These are phyloP conservation scores for Synaphobranchus kaupii DNA, from an alignment of 2,797 vertebrate genomes.

Conservation along the genomic window DNA sequence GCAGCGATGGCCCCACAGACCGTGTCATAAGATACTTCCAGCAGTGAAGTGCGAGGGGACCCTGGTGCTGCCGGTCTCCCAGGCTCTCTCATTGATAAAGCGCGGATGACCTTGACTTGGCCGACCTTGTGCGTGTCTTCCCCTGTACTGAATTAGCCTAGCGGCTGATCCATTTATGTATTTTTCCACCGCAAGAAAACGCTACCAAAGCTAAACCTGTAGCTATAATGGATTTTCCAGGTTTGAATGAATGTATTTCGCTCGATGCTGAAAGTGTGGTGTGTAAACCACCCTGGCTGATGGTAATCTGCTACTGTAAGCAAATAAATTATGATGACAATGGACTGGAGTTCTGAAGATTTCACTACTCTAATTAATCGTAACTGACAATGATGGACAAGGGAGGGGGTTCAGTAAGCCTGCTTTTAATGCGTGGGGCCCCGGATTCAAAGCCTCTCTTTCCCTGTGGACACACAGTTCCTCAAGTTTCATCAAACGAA, in stretches of 20 bases:
- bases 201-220: too few species aligned
- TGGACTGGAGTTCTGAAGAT: background rate
- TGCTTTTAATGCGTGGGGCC: background rate
- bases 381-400: background rate
- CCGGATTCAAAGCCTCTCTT: background rate
- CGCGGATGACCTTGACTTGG: background rate
- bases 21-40: background rate
- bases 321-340: background rate
- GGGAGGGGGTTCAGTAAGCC: background rate
- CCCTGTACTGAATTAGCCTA: background rate
- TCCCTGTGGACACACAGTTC: background rate
- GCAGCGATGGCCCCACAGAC: background rate
- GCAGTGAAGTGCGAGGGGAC: background rate
- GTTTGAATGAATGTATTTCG: background rate
- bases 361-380: background rate
- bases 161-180: background rate
- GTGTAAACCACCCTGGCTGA: background rate
- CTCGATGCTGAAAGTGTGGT: background rate
- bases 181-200: background rate
- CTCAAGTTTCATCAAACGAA: background rate
- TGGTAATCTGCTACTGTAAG: background rate
- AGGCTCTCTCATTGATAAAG: background rate
- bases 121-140: background rate
- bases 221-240: background rate
- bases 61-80: background rate